Evolutionary conservation across 1,140 invertebrate genomes (phyloP).

Genomic region (Brachionus manjavacas): DNA sequence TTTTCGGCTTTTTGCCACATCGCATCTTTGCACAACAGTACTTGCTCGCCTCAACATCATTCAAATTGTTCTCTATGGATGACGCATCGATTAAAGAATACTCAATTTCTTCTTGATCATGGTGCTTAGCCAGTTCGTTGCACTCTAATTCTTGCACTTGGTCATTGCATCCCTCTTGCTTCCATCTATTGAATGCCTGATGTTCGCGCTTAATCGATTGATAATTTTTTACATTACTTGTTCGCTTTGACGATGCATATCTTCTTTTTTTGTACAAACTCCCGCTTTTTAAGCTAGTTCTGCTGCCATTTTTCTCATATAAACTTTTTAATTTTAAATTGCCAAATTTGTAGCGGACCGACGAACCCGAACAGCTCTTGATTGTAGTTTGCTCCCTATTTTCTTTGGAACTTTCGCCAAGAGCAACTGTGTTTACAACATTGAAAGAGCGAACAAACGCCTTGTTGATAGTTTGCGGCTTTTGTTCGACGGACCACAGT

Average conservation of each 20-base stretch:
- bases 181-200: neutral
- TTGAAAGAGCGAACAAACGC: neutral
- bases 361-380: neutral
- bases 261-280: slow-evolving; percentile 3
- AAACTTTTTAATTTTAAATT: neutral
- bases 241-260: neutral
- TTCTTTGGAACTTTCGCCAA: neutral
- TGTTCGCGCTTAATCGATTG: neutral
- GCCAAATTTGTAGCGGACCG: neutral
- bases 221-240: neutral
- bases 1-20: neutral
- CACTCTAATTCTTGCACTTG: neutral
- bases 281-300: neutral
- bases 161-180: neutral
- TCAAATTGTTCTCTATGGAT: slow-evolving; percentile 22
- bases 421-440: neutral
- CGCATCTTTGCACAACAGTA: neutral
- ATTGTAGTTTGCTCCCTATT: neutral
- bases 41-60: neutral
- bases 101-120: neutral
- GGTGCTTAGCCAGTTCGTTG: neutral
- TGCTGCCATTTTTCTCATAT: neutral
- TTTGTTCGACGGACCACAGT: slow-evolving; percentile 23
- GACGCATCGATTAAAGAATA: slow-evolving; percentile 25
- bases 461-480: neutral